Conservation (phyloP, 2,113 vertebrate genomes). For the Pampusana beccarii region DNA sequence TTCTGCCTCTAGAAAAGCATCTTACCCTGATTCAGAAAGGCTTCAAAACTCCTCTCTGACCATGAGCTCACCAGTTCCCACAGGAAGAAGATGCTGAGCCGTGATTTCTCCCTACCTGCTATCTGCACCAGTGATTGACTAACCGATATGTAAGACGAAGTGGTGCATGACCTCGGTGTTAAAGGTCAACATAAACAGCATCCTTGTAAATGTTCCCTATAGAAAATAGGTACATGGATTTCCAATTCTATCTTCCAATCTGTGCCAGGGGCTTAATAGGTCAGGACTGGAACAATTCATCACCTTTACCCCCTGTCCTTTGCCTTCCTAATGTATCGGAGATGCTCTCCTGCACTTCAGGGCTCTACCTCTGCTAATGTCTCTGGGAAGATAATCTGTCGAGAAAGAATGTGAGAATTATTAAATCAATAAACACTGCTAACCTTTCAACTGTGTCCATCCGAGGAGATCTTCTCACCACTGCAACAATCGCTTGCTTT, state of each 20-base stretch:
- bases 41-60: rapidly evolving
- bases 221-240: slow-evolving; percentile 16
- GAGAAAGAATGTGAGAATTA: slow-evolving; percentile 56
- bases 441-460: slow-evolving; percentile 47
- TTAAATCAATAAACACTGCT: slow-evolving; percentile 68
- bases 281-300: slow-evolving; percentile 23
- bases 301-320: not conserved
- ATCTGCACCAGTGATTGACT: not conserved
- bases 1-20: not conserved
- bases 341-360: not conserved
- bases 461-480: not conserved
- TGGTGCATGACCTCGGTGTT: not conserved
- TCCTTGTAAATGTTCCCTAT: not conserved
- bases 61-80: not conserved
- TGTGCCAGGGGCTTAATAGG: not conserved
- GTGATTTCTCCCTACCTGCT: not conserved
- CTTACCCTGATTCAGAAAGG: not conserved
- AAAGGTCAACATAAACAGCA: not conserved
- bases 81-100: not conserved
- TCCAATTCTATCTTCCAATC: not conserved
- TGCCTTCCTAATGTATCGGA: not conserved
- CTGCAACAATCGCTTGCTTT: not conserved
- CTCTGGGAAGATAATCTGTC: slow-evolving; percentile 56
- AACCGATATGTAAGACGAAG: not conserved
- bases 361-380: slow-evolving; percentile 9